These are phyloP conservation scores for Chrysomela aeneicollis DNA, from an alignment of 2,888 invertebrate species.

Conservation along the genomic window DNA sequence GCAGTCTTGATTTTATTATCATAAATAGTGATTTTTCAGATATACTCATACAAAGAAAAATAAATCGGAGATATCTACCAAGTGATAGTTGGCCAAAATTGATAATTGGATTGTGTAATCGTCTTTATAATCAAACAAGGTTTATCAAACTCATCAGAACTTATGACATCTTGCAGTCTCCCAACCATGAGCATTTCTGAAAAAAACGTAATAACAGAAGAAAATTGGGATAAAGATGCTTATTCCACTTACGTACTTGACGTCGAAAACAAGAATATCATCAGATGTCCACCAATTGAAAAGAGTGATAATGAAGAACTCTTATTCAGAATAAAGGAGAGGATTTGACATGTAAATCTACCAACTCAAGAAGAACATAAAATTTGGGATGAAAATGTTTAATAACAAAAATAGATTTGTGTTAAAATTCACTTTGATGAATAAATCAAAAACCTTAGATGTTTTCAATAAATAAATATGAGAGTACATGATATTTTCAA, in stretches of 20 bases:
- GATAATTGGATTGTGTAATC: not conserved
- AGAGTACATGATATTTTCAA: not conserved
- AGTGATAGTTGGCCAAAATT: too few species aligned
- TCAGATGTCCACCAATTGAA: not conserved
- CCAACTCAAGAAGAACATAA: not conserved
- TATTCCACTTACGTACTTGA: not conserved
- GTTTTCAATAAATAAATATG: not conserved
- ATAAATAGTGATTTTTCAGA: too few species aligned
- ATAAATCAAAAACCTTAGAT: not conserved
- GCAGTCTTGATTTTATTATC: too few species aligned
- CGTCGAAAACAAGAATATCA: not conserved
- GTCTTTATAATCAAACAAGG: not conserved
- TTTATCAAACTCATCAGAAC: not conserved
- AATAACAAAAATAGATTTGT: not conserved
- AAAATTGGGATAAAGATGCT: not conserved
- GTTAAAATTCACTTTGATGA: not conserved
- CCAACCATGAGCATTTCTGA: not conserved
- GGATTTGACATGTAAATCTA: too few species aligned
- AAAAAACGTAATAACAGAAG: not conserved
- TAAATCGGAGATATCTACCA: too few species aligned
- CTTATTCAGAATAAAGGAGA: not conserved
- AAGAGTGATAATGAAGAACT: not conserved
- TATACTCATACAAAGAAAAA: too few species aligned
- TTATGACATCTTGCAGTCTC: not conserved
- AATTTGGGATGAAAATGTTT: not conserved